Evolutionary conservation across 2,797 vertebrate genomes (phyloP).

Genomic region (Poeciliopsis infans): DNA sequence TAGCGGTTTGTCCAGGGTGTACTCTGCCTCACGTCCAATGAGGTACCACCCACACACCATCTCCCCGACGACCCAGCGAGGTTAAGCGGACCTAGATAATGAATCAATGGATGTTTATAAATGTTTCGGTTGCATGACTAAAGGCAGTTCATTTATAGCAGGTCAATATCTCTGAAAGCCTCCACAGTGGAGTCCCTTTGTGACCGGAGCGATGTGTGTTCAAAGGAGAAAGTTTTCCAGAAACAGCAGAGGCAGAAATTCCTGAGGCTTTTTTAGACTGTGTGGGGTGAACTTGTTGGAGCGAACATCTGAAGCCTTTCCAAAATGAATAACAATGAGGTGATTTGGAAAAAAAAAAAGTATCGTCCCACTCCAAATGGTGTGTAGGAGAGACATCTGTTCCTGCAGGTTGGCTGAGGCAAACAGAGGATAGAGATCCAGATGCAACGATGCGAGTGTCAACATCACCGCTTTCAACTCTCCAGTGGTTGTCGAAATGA

Average conservation of each 20-base stretch:
- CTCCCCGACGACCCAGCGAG: neutral
- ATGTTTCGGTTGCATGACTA: neutral
- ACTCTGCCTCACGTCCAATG: neutral
- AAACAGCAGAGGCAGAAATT: constrained; percentile 26
- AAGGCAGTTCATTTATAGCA: constrained; percentile 1
- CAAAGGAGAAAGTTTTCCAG: constrained; percentile 45
- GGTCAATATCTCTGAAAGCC: constrained; percentile 10
- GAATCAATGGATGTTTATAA: neutral
- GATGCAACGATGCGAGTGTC: constrained; percentile 17
- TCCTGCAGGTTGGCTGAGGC: constrained; percentile 59
- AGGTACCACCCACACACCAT: neutral
- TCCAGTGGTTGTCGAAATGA: constrained; percentile 7
- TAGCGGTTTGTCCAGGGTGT: neutral
- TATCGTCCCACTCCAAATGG: constrained; percentile 37
- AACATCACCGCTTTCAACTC: constrained; percentile 42
- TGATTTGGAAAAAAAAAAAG: constrained; percentile 28
- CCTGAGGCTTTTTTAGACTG: constrained; percentile 38
- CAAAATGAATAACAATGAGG: constrained; percentile 60
- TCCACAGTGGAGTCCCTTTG: constrained; percentile 17
- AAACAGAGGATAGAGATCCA: constrained; percentile 34
- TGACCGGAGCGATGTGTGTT: constrained; percentile 23
- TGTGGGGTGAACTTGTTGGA: constrained; percentile 13
- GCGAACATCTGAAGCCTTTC: constrained; percentile 46
- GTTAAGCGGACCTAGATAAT: neutral
- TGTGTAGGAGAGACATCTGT: constrained; percentile 68